Conservation (phyloP, 2,113 vertebrate genomes). For the Anthoscopus minutus region DNA sequence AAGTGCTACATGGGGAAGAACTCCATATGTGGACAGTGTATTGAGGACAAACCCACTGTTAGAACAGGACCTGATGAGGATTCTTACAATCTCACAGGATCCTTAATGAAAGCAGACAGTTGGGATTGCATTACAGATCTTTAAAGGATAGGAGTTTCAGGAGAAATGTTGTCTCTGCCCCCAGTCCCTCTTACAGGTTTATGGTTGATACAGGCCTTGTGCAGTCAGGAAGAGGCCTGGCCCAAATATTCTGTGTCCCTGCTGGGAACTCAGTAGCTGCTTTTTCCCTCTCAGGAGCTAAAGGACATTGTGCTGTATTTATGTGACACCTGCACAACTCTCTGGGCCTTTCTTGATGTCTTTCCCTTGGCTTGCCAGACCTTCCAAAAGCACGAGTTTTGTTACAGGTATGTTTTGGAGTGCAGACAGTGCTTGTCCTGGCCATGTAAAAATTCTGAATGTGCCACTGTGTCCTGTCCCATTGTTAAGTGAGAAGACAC, state of each 20-base stretch:
- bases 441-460: neutral
- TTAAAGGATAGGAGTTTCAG: neutral
- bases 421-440: neutral
- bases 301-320: slow-evolving; percentile 86
- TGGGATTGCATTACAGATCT: neutral
- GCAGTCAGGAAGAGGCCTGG: neutral
- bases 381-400: slow-evolving; percentile 87
- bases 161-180: neutral
- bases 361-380: slow-evolving; percentile 85
- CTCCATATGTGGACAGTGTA: neutral
- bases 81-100: neutral
- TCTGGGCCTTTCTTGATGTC: slow-evolving; percentile 91
- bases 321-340: slow-evolving; percentile 88
- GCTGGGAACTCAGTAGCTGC: neutral
- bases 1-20: neutral
- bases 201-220: neutral
- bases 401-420: slow-evolving; percentile 76
- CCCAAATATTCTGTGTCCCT: neutral
- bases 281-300: slow-evolving; percentile 77
- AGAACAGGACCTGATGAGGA: neutral
- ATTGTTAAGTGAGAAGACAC: neutral
- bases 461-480: neutral
- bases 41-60: neutral
- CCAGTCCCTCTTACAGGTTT: neutral
- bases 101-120: neutral